Conservation (phyloP, 2,797 vertebrate genomes). For the Cyclura pinguis region DNA sequence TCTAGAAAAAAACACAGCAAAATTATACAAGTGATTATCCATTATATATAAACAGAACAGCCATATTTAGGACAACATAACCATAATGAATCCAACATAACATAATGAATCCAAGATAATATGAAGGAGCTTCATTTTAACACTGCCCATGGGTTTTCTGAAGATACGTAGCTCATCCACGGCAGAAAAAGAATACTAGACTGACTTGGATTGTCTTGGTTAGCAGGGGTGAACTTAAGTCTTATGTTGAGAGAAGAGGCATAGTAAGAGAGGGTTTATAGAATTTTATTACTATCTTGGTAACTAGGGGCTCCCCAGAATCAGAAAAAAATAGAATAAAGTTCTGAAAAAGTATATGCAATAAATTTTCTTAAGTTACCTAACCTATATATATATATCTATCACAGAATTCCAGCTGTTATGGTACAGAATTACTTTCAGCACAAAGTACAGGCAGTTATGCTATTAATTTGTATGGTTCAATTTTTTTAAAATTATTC, state of each 20-base stretch:
- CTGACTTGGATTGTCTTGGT: not conserved
- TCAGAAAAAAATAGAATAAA: not conserved
- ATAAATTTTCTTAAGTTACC: not conserved
- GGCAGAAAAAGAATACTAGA: not conserved
- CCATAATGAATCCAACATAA: no score
- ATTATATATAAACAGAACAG: not conserved
- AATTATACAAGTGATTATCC: not conserved
- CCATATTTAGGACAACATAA: no score
- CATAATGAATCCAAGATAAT: no score
- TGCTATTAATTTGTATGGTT: not conserved
- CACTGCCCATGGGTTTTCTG: not conserved
- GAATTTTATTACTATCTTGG: not conserved
- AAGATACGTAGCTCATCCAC: no score
- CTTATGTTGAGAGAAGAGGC: no score
- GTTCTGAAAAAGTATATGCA: not conserved
- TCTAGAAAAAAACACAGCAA: not conserved
- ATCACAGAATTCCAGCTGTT: not conserved
- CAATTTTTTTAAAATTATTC: no score
- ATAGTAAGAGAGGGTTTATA: not conserved
- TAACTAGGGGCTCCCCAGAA: no score
- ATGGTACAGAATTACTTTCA: not conserved
- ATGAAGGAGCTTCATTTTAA: not conserved
- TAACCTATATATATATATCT: not conserved
- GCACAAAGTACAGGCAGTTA: not conserved
- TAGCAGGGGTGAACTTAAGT: not conserved